Evolutionary conservation across 2,888 invertebrate genomes (phyloP), one percentile per base, ranked within the genome.

Genomic region (Petrolisthes manimaculis): DNA sequence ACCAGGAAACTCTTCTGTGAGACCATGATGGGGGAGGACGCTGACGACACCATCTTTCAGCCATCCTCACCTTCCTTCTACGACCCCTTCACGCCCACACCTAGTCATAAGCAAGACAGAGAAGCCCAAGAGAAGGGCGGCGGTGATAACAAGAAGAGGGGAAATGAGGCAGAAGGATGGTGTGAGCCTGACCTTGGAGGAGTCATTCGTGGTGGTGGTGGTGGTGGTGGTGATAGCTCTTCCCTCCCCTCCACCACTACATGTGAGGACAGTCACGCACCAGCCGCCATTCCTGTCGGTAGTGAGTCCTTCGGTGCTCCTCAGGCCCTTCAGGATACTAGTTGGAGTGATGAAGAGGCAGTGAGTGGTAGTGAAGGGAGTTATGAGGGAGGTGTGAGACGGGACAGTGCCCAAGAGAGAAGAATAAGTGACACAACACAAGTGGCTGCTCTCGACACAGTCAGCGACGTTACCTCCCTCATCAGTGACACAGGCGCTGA

Each of bases 11-110:
- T 18, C 5, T 86, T 86, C 61, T 86, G 74, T 24, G 81, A 86
- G 79, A 71, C 75, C 61, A 86, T 86, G 86, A 56, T 81, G 61
- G 81, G 86, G 51, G 75, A 55, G n/a, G 86, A 56, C 5, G 83
- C 3, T 1, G 56, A 37, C 61, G 56, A 21, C 6, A n/a, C 51
- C 37, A 37, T 37, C 61, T 14, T 67, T 37, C 8, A 24, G 74
- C 77, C 56, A 14, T 18, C 69, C 56, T n/a, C 71, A n/a, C 71
- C 71, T 71, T 21, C 71, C 21, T 21, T 71, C 37, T 37, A 37
- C 37, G 37, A 0, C 37, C 37, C 37, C 37, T 0, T 37, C 37
- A 37, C 37, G 37, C 37, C 37, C 37, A 37, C 37, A 2, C 37
- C 37, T 37, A 37, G 37, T 37, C 37, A 37, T 2, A 37, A 37